Conservation (phyloP, 2,797 vertebrate genomes). For the Sparidentex hasta region DNA sequence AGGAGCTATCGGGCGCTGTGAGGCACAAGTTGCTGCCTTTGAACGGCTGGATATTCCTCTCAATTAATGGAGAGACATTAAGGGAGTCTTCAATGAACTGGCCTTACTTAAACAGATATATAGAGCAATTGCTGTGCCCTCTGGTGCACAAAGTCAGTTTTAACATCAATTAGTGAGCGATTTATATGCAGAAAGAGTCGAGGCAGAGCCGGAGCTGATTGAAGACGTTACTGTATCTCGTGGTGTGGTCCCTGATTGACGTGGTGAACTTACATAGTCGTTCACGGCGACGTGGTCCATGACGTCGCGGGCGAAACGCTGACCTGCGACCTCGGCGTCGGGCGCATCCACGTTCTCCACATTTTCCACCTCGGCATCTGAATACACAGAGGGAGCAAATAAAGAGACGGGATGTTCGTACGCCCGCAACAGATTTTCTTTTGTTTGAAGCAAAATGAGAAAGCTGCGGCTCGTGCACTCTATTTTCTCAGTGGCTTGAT, state of each 20-base stretch:
- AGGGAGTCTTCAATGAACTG: constrained; percentile 87
- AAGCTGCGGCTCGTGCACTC: constrained; percentile 31
- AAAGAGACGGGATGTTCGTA: constrained; percentile 15
- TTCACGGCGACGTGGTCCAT: constrained; percentile 89
- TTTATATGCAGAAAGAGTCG: constrained; percentile 82
- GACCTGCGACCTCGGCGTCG: constrained; percentile 77
- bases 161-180: constrained; percentile 87
- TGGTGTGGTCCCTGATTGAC: constrained; percentile 45
- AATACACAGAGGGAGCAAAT: background rate
- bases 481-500: constrained; percentile 51
- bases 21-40: constrained; percentile 83
- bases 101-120: constrained; percentile 90
- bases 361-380: constrained; percentile 87
- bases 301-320: constrained; percentile 89
- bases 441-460: constrained; percentile 41
- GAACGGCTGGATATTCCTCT: constrained; percentile 86
- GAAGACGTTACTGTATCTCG: constrained; percentile 69
- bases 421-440: constrained; percentile 11
- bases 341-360: constrained; percentile 83
- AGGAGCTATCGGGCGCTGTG: constrained; percentile 70
- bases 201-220: constrained; percentile 71
- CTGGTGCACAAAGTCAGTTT: constrained; percentile 86
- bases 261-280: constrained; percentile 91
- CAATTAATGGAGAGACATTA: constrained; percentile 87
- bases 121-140: constrained; percentile 87